phyloP scores from a whole-genome alignment of 2,797 vertebrate species.

The Silurus lanzhouensis region DNA sequence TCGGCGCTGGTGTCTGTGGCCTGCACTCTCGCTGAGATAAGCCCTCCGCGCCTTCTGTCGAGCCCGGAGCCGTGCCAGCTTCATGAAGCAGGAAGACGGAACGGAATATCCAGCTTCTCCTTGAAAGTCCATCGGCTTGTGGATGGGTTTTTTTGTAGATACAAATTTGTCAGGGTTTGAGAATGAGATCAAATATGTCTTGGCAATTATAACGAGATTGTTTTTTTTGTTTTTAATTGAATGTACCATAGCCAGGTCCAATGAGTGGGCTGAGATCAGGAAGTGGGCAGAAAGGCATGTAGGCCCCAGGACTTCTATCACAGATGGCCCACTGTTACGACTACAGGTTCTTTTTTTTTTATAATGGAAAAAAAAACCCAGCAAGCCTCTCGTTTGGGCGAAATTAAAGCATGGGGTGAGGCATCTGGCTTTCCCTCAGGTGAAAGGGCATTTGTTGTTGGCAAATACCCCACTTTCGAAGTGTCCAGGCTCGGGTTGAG shows the following conservation, averaged over 20 bases:
- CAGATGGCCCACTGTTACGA: slow-evolving; percentile 60
- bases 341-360: slow-evolving; percentile 23
- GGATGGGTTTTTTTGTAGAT: slow-evolving; percentile 24
- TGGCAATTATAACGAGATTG: not conserved
- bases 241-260: slow-evolving; percentile 32
- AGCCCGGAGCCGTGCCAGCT: slow-evolving; percentile 44
- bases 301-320: slow-evolving; percentile 48
- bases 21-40: slow-evolving; percentile 67
- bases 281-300: slow-evolving; percentile 57
- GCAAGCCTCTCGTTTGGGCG: slow-evolving; percentile 26
- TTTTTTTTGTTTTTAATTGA: not conserved
- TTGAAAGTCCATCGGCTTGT: slow-evolving; percentile 20
- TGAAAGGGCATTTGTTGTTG: slow-evolving; percentile 38
- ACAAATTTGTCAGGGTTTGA: not conserved
- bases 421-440: slow-evolving; percentile 43
- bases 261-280: slow-evolving; percentile 52
- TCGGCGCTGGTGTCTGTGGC: slow-evolving; percentile 36
- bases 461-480: slow-evolving; percentile 1
- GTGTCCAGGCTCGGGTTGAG: slow-evolving; percentile 13
- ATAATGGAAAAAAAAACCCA: slow-evolving; percentile 35
- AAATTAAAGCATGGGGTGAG: slow-evolving; percentile 23
- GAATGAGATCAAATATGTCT: not conserved
- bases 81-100: slow-evolving; percentile 62
- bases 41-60: slow-evolving; percentile 71
- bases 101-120: slow-evolving; percentile 26